Evolutionary conservation across 2,888 invertebrate genomes (phyloP).

Genomic region (Agrypnus murinus): DNA sequence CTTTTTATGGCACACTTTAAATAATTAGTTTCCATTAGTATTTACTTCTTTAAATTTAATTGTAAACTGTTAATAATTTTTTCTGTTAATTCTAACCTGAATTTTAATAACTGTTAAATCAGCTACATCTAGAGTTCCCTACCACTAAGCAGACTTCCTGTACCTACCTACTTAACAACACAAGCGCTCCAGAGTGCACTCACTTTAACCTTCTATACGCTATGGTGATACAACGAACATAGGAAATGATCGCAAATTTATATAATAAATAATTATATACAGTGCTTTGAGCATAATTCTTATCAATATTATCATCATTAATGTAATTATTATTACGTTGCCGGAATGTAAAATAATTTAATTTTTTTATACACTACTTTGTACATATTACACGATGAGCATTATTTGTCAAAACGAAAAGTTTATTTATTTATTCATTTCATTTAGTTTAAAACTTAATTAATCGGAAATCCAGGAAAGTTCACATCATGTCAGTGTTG

Average conservation of each 20-base stretch:
- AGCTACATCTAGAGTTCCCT: no score
- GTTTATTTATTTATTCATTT: neutral
- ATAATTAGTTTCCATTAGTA: no score
- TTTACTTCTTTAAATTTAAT: no score
- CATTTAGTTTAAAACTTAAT: slow-evolving; percentile 52
- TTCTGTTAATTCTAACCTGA: no score
- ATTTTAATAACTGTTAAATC: no score
- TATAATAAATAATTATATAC: slow-evolving; percentile 64
- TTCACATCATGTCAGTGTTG: slow-evolving; percentile 90
- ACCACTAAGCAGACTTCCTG: no score
- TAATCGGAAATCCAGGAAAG: slow-evolving; percentile 66
- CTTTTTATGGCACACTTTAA: no score
- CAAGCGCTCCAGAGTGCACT: neutral
- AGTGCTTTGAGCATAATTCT: slow-evolving; percentile 63
- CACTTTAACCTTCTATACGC: neutral
- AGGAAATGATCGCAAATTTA: slow-evolving; percentile 48
- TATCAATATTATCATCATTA: neutral
- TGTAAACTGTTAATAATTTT: no score
- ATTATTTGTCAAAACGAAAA: slow-evolving; percentile 19
- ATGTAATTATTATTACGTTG: slow-evolving; percentile 33
- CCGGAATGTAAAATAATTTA: slow-evolving; percentile 33
- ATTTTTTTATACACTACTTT: slow-evolving; percentile 48
- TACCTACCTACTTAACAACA: no score
- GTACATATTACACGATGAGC: slow-evolving; percentile 41
- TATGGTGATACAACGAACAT: slow-evolving; percentile 18